A percentile compares a stretch with the other conserved stretches of the same genome.
Evolutionary conservation across 2,888 invertebrate species (phyloP).

Genomic region (Brachyopa scutellaris): DNA sequence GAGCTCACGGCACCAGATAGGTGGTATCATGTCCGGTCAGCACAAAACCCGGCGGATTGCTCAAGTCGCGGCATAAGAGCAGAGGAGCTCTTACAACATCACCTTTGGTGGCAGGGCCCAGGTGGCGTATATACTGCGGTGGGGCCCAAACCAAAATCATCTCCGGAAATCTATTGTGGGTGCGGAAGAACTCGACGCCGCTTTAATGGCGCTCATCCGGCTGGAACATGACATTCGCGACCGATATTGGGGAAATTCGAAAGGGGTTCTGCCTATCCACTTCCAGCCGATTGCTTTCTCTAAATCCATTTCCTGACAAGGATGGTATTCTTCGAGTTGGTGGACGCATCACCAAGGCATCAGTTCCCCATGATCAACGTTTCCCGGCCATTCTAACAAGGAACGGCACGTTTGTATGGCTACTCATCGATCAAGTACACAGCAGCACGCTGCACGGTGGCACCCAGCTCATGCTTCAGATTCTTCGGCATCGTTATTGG

Average conservation of each 20-base stretch:
- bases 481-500: constrained; percentile 34
- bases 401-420: constrained; percentile 7
- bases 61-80: neutral
- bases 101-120: neutral
- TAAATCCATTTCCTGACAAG: neutral
- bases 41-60: neutral
- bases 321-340: too few species aligned
- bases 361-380: constrained; percentile 1
- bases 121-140: neutral
- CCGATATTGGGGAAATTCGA: too few species aligned
- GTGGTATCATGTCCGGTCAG: constrained; percentile 70
- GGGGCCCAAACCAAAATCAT: too few species aligned
- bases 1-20: constrained; percentile 5
- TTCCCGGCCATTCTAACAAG: constrained; percentile 2
- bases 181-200: too few species aligned
- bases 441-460: constrained; percentile 10
- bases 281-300: neutral
- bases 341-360: neutral
- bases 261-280: too few species aligned
- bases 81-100: neutral
- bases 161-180: too few species aligned
- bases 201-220: too few species aligned
- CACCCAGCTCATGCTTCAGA: constrained; percentile 27
- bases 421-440: constrained; percentile 17
- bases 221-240: too few species aligned